Percentiles rank a stretch among this genome's conserved stretches.
Evolutionary conservation across 1,140 invertebrate genomes (phyloP).

Genomic region (Streblospio benedicti): DNA sequence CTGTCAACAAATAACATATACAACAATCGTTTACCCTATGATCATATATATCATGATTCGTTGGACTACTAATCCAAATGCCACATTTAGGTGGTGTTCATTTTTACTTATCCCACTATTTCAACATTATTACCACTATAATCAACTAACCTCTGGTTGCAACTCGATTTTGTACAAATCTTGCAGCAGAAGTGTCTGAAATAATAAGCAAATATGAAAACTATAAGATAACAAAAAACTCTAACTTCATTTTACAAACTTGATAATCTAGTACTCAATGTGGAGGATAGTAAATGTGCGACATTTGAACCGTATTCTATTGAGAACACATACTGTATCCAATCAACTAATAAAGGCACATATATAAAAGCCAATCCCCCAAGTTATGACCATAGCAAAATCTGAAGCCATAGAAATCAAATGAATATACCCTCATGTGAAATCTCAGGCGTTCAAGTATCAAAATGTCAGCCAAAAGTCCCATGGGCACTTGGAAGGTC

Average conservation of each 20-base stretch:
- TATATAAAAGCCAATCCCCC: neutral
- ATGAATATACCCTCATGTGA: constrained; percentile 30
- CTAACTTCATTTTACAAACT: neutral
- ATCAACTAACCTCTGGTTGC: neutral
- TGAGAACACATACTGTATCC: neutral
- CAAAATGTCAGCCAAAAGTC: constrained; percentile 30
- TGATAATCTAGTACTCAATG: neutral
- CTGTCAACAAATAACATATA: neutral
- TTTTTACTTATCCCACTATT: neutral
- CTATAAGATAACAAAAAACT: neutral
- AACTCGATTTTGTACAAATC: constrained; percentile 20
- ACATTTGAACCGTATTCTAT: constrained; percentile 17
- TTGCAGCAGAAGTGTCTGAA: constrained; percentile 22
- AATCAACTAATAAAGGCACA: neutral
- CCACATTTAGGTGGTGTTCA: neutral
- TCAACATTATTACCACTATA: neutral
- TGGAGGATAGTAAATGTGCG: constrained; percentile 2
- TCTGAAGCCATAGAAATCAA: constrained; percentile 10
- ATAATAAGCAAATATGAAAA: constrained; percentile 7
- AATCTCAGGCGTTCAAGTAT: constrained; percentile 27
- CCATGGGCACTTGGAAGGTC: constrained; percentile 24
- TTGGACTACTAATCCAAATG: neutral
- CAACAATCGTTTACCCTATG: neutral
- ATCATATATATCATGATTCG: neutral
- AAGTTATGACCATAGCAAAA: neutral